Evolutionary conservation across 2,797 vertebrate genomes (phyloP).

Genomic region (Perdix hodgsoniae): DNA sequence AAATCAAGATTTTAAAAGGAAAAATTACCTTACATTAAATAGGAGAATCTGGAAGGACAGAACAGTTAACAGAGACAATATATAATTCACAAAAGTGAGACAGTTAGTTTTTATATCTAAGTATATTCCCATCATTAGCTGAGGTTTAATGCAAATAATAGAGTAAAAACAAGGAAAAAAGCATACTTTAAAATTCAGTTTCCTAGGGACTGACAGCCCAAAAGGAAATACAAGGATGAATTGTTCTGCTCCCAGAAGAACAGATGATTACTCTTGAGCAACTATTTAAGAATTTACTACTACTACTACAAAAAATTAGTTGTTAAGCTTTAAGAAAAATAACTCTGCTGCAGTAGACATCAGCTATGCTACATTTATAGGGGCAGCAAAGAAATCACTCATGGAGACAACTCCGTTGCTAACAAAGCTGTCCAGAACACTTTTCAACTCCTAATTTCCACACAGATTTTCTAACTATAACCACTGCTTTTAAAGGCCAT

Average conservation of each 20-base stretch:
- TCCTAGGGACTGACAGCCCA: background rate
- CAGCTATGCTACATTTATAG: background rate
- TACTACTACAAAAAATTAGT: background rate
- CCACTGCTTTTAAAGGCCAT: background rate
- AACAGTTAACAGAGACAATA: background rate
- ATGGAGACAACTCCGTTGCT: background rate
- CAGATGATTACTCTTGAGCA: constrained; percentile 9
- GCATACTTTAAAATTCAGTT: background rate
- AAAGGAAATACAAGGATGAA: background rate
- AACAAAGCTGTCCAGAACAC: background rate
- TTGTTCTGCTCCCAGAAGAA: background rate
- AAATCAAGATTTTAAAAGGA: background rate
- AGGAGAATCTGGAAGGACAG: background rate
- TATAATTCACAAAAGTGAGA: background rate
- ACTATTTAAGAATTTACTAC: constrained; percentile 17
- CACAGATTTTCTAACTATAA: background rate
- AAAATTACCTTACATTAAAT: background rate
- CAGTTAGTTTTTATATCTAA: background rate
- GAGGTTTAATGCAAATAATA: background rate
- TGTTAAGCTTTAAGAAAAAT: background rate
- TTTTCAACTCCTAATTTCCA: background rate
- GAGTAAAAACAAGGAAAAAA: background rate
- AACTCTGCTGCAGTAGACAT: background rate
- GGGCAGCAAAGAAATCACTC: background rate
- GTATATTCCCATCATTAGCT: background rate